Conservation (phyloP, 35 echinoderm and acorn worm species). For the Diadema setosum region DNA sequence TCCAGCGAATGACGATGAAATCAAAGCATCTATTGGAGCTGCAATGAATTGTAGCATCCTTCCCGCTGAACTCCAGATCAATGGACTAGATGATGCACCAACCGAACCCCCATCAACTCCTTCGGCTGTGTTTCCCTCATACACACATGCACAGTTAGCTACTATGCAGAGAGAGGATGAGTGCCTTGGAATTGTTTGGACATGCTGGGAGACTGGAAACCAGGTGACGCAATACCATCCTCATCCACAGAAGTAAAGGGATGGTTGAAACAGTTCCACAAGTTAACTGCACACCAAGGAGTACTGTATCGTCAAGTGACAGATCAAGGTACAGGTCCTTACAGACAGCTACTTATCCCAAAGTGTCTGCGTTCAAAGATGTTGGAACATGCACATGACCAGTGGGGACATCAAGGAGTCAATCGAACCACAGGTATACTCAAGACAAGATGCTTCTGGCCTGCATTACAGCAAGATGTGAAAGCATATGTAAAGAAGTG, state of each 20-base stretch:
- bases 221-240: no score
- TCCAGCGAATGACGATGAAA: neutral
- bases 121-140: neutral
- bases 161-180: neutral
- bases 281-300: neutral
- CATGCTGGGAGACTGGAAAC: no score
- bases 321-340: neutral
- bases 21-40: neutral
- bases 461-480: conserved; percentile 9
- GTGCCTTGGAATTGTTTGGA: no score
- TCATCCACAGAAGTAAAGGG: no score
- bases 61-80: neutral
- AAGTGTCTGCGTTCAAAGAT: neutral
- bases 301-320: neutral
- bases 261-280: neutral
- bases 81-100: neutral
- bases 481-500: conserved; percentile 24
- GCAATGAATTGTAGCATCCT: neutral
- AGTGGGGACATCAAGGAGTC: conserved; percentile 13
- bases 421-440: conserved; percentile 14
- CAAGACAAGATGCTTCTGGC: conserved; percentile 41
- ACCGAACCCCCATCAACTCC: neutral
- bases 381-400: conserved; percentile 39
- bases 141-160: neutral
- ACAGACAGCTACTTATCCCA: conserved; percentile 45